Conservation (phyloP, 2,113 vertebrate species). For the Phylloscopus whistleri region DNA sequence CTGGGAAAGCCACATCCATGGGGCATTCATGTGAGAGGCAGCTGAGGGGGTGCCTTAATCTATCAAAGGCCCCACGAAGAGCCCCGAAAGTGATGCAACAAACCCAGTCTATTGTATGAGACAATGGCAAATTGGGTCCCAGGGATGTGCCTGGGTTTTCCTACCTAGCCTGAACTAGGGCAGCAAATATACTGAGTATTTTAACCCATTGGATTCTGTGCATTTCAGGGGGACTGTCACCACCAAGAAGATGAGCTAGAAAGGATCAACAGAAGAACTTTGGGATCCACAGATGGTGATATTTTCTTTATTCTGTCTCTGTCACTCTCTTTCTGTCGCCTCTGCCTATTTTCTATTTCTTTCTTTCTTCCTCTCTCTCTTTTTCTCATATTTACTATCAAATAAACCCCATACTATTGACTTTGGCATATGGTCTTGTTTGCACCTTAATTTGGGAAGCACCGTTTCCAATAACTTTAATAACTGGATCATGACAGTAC, state of each 20-base stretch:
- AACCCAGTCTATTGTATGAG: neutral
- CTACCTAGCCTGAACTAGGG: neutral
- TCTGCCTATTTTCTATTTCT: neutral
- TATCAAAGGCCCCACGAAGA: rapidly evolving
- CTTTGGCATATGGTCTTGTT: neutral
- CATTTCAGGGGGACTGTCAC: rapidly evolving
- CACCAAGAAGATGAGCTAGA: neutral
- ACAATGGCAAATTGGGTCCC: too few species aligned
- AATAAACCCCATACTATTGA: neutral
- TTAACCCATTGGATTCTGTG: rapidly evolving
- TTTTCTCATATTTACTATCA: neutral
- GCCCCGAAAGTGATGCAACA: neutral
- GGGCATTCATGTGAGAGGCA: too few species aligned
- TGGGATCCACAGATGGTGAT: neutral
- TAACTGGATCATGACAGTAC: neutral
- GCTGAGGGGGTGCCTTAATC: neutral
- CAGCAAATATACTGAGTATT: neutral
- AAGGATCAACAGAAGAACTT: rapidly evolving
- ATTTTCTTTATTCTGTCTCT: neutral
- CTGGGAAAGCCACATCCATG: rapidly evolving
- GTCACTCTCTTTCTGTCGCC: neutral
- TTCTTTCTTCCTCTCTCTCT: neutral
- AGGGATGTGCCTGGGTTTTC: neutral
- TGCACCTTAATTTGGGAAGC: neutral
- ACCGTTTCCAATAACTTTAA: neutral